phyloP scores from a whole-genome alignment of 2,113 vertebrate genomes.

The Corythornis vintsioides region DNA sequence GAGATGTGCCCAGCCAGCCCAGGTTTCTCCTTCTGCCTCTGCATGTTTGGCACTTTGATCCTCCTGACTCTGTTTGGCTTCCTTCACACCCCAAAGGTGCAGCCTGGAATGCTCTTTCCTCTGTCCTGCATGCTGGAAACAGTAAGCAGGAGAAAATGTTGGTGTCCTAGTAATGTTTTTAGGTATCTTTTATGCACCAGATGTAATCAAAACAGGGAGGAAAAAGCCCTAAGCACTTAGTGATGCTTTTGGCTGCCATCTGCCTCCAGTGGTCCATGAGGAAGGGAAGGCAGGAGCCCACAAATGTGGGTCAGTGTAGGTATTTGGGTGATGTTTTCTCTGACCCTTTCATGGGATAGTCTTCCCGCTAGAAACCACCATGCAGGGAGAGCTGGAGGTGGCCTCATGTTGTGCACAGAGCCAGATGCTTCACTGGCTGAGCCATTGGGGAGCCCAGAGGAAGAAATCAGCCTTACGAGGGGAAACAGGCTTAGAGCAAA shows the following conservation, averaged over 20 bases:
- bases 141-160: fast-evolving
- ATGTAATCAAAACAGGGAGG: background rate
- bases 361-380: background rate
- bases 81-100: background rate
- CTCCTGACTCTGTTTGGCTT: fast-evolving
- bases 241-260: background rate
- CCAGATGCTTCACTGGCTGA: background rate
- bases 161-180: background rate
- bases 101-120: background rate
- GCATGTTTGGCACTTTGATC: fast-evolving
- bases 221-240: fast-evolving
- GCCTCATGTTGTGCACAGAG: fast-evolving
- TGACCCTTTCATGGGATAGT: background rate
- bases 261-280: too few species aligned
- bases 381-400: background rate
- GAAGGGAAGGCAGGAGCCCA: background rate
- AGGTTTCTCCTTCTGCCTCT: background rate
- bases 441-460: background rate
- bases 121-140: fast-evolving
- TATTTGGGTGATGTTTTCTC: background rate
- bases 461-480: background rate
- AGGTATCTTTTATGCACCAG: background rate
- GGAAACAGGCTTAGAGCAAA: background rate
- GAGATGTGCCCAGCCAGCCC: background rate
- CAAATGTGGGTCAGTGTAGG: fast-evolving